Evolutionary conservation across 2,888 invertebrate species (phyloP), one percentile per base, ranked within the genome.

Genomic region (Thymelicus acteon): DNA sequence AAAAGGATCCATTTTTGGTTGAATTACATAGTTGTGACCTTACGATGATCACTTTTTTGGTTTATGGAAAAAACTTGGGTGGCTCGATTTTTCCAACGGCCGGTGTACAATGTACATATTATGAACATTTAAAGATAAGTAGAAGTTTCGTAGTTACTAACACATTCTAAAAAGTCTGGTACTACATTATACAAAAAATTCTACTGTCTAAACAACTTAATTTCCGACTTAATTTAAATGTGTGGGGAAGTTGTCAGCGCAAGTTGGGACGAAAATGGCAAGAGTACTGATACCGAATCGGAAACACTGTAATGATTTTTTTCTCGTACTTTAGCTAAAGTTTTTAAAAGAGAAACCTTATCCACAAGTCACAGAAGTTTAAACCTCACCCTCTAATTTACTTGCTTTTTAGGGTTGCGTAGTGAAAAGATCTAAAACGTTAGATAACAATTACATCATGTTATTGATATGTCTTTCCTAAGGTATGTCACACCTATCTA

Each of bases 331-430:
- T 74, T 66, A 44, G 72, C 67, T 73, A 72, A 72, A 76, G 76
- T 77, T 76, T 63, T 71, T 74, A 72, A 71, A 73, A 75, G 73
- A 72, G 74, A 75, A 77, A 74, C 77, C 78, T 76, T 76, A 75
- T 71, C 74, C 65, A 71, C 72, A 72, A 77, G 75, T 73, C 72
- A 71, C 72, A 72, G 64, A 78, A 77, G 72, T 71, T 70, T 66
- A 31, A 70, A 74, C 73, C 76, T 72, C 72, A 65, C 64, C 31
- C 67, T n/a, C 64, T 66, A 57, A 57, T 70, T 67, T 71, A 48
- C 71, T 72, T 64, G 4, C 24, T 64, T 49, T 48, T 57, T 37
- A 57, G 4, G 31, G 57, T 37, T 57, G 13, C 57, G 31, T 57
- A 12, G 31, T 37, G 13, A 57, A 57, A n/a, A 0, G 57, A 4